phyloP scores from a whole-genome alignment of 2,797 vertebrate species.

The Helostoma temminkii region DNA sequence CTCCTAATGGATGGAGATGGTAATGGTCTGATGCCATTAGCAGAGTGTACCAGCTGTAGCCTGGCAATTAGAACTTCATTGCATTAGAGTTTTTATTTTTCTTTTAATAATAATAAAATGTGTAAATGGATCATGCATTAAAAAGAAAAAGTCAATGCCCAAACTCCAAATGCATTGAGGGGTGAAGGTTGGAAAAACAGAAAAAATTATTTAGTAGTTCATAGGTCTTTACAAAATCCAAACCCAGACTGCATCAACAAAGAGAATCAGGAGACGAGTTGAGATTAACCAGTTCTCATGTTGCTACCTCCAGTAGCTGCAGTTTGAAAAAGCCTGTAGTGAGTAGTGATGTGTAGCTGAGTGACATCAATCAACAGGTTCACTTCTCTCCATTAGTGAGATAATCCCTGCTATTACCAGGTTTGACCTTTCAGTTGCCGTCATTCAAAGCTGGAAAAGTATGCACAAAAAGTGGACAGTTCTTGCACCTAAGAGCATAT shows the following conservation, averaged over 20 bases:
- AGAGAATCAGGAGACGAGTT: not conserved
- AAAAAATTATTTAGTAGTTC: not conserved
- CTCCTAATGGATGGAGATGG: not conserved
- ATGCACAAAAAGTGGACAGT: slow-evolving; percentile 1
- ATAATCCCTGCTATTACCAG: slow-evolving; percentile 55
- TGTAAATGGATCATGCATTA: not conserved
- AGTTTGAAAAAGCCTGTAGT: not conserved
- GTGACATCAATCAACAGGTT: slow-evolving; percentile 16
- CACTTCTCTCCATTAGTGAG: slow-evolving; percentile 37
- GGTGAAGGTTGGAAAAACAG: not conserved
- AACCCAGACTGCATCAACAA: not conserved
- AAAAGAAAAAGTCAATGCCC: not conserved
- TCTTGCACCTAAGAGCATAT: slow-evolving; percentile 40
- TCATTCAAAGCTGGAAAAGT: slow-evolving; percentile 17
- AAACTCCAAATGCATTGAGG: not conserved
- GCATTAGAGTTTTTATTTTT: not conserved
- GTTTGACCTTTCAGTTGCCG: slow-evolving; percentile 62
- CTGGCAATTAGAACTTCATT: not conserved
- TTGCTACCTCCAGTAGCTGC: not conserved
- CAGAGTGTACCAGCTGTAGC: too few species aligned
- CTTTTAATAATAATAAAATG: not conserved
- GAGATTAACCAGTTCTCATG: not conserved
- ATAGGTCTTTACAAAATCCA: not conserved
- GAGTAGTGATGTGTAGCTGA: not conserved
- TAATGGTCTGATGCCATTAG: not conserved